These are phyloP conservation scores for Acleris literana DNA, from an alignment of 2,888 invertebrate genomes.

Conservation along the genomic window DNA sequence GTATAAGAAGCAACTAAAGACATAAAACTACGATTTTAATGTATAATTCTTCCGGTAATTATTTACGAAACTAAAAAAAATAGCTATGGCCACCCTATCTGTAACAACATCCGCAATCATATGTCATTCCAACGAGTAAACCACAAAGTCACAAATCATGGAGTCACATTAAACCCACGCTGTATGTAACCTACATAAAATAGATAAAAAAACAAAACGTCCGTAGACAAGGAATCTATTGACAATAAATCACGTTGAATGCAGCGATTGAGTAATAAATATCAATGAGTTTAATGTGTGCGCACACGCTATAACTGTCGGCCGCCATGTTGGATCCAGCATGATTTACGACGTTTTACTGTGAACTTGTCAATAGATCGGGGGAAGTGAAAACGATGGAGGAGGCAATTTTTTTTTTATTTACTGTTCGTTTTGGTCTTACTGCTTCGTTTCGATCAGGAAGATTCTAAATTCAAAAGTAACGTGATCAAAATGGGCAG, in stretches of 20 bases:
- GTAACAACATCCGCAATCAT: too few relatives aligned
- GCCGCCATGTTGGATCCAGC: constrained; percentile 76
- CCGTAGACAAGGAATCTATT: constrained; percentile 69
- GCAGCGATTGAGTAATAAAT: constrained; percentile 81
- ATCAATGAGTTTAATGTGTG: constrained; percentile 82
- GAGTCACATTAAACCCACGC: constrained; percentile 15
- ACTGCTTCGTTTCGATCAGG: too few relatives aligned
- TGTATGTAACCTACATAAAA: constrained; percentile 44
- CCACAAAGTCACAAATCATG: background rate
- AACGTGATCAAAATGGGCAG: too few relatives aligned
- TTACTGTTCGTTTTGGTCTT: too few relatives aligned
- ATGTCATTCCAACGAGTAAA: too few relatives aligned
- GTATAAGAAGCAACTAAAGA: too few relatives aligned
- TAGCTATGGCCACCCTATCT: too few relatives aligned
- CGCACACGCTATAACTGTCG: constrained; percentile 81
- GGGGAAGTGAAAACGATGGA: constrained; percentile 49
- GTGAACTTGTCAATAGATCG: constrained; percentile 70
- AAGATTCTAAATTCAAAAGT: too few relatives aligned
- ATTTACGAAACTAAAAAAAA: too few relatives aligned
- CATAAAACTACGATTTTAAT: too few relatives aligned
- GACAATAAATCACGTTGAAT: constrained; percentile 73
- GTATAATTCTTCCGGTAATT: too few relatives aligned
- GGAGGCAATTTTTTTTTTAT: constrained; percentile 1
- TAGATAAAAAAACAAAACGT: constrained; percentile 65
- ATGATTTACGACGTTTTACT: constrained; percentile 76